phyloP scores from a whole-genome alignment of 2,888 invertebrate genomes.

The Galerucella calmariensis region DNA sequence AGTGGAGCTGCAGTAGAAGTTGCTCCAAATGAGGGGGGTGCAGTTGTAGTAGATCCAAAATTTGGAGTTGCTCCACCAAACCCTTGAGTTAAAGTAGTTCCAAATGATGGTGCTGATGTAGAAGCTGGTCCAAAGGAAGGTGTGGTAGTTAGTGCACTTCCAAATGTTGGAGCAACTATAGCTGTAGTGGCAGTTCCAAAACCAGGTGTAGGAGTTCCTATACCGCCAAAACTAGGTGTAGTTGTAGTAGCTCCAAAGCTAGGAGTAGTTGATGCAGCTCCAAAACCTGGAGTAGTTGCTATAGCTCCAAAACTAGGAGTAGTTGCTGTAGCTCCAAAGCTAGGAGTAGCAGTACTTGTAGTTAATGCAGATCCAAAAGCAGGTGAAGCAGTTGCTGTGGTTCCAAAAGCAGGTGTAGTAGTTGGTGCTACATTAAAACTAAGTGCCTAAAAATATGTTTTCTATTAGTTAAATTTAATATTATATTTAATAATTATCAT shows the following conservation, averaged over 20 bases:
- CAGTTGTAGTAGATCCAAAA: conserved; percentile 31
- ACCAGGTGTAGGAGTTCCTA: conserved; percentile 22
- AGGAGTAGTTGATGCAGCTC: conserved; percentile 26
- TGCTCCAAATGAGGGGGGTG: conserved; percentile 32
- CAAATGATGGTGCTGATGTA: conserved; percentile 1
- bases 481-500: too few relatives aligned
- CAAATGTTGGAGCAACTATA: conserved; percentile 29
- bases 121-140: conserved; percentile 17
- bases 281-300: conserved; percentile 19
- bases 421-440: not conserved
- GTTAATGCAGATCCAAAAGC: conserved; percentile 1
- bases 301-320: conserved; percentile 24
- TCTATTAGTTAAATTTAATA: not conserved
- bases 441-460: not conserved
- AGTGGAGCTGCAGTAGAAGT: conserved; percentile 34
- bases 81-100: conserved; percentile 13
- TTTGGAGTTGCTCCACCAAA: conserved; percentile 2
- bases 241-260: conserved; percentile 34
- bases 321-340: conserved; percentile 20
- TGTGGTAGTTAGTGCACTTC: conserved; percentile 31
- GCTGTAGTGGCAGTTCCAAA: conserved; percentile 46
- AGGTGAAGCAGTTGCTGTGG: conserved; percentile 8
- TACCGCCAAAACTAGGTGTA: conserved; percentile 14
- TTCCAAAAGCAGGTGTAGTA: conserved; percentile 11
- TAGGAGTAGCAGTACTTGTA: not conserved